phyloP scores from a whole-genome alignment of 2,113 vertebrate species.

The Prunella himalayana region DNA sequence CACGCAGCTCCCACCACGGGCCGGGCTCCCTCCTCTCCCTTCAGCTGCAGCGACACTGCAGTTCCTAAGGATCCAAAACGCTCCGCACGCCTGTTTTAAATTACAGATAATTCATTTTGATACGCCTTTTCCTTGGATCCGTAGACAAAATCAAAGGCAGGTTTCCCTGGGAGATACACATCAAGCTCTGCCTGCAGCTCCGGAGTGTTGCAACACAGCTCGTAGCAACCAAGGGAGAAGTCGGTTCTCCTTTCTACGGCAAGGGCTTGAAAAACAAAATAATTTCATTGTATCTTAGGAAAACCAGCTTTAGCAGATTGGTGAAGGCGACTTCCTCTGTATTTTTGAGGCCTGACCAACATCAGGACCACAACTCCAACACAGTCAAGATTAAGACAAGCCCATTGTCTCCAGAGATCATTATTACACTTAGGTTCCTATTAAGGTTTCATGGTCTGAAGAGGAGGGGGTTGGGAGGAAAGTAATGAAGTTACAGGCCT shows the following conservation, averaged over 20 bases:
- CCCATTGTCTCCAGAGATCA: not conserved
- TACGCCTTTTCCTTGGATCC: not conserved
- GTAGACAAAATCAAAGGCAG: not conserved
- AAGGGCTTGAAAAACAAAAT: slow-evolving; percentile 1
- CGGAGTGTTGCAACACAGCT: not conserved
- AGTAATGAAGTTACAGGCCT: slow-evolving; percentile 26
- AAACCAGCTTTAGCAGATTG: not conserved
- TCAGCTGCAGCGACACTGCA: not conserved
- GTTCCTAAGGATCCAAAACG: not conserved
- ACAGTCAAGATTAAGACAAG: not conserved
- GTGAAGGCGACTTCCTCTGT: not conserved
- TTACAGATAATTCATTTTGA: slow-evolving; percentile 4
- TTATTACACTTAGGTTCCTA: not conserved
- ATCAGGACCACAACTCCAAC: not conserved
- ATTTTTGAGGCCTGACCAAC: not conserved
- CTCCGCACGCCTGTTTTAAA: not conserved
- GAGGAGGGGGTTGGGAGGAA: not conserved
- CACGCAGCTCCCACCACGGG: not conserved
- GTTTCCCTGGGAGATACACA: slow-evolving; percentile 42
- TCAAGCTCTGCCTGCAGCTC: not conserved
- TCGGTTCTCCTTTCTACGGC: not conserved
- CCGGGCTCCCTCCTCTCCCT: not conserved
- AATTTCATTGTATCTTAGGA: not conserved
- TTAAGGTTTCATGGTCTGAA: not conserved
- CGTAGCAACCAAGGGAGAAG: not conserved